Evolutionary conservation across 2,888 invertebrate genomes (phyloP).

Genomic region (Trichopria drosophilae): DNA sequence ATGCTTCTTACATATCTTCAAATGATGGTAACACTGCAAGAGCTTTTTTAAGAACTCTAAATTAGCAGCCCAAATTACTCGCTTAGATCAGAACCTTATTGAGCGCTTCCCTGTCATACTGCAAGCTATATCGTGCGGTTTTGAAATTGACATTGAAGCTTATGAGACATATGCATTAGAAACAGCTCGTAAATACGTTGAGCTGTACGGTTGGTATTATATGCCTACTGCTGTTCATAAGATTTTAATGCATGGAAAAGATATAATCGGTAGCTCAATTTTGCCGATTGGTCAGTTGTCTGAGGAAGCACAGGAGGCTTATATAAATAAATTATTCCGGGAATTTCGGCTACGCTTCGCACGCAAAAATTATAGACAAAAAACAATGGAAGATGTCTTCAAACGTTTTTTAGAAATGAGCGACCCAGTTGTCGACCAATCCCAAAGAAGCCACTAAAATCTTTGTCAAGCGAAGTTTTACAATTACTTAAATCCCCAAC

Average conservation of each 20-base stretch:
- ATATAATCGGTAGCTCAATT: neutral
- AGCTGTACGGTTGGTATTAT: neutral
- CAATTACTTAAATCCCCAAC: neutral
- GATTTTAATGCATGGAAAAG: neutral
- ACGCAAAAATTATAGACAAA: slow-evolving; percentile 1
- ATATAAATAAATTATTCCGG: neutral
- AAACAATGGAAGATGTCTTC: slow-evolving; percentile 4
- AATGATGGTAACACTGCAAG: slow-evolving; percentile 2
- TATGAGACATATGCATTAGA: neutral
- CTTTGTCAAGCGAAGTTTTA: neutral
- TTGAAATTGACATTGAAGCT: slow-evolving; percentile 1
- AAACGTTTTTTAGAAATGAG: neutral
- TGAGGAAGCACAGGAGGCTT: neutral
- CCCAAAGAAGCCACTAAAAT: neutral
- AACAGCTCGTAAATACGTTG: neutral
- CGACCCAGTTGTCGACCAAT: neutral
- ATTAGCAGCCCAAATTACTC: neutral
- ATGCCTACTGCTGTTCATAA: neutral
- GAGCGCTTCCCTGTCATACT: neutral
- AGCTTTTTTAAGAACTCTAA: neutral
- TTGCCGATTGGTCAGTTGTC: neutral
- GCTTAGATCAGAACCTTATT: neutral
- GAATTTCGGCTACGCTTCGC: neutral
- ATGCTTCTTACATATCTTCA: too few species aligned
- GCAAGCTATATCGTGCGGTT: neutral